These are phyloP conservation scores for Eumerus sabulonum DNA, from an alignment of 2,888 invertebrate genomes.

Conservation along the genomic window DNA sequence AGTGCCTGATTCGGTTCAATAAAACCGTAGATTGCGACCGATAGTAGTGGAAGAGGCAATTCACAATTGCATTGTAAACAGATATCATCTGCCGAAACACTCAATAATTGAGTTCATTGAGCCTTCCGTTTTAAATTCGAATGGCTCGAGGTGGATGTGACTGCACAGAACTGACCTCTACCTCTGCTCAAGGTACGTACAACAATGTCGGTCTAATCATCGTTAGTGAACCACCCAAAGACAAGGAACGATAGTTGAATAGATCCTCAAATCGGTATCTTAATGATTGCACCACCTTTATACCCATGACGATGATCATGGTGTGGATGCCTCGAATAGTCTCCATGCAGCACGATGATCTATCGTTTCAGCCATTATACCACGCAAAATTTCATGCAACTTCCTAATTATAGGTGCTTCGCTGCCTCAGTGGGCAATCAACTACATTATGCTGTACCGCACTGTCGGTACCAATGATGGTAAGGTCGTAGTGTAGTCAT, in stretches of 20 bases:
- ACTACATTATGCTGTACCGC: slow-evolving; percentile 48
- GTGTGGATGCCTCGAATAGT: slow-evolving; percentile 13
- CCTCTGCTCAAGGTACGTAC: slow-evolving; percentile 49
- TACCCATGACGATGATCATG: slow-evolving; percentile 52
- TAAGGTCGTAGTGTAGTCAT: slow-evolving; percentile 23
- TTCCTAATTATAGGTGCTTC: slow-evolving; percentile 67
- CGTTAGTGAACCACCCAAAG: slow-evolving; percentile 60
- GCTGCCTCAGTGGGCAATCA: slow-evolving; percentile 63
- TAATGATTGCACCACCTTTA: slow-evolving; percentile 69
- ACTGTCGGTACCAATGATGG: background rate
- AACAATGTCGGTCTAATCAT: slow-evolving; percentile 40
- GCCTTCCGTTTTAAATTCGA: slow-evolving; percentile 55
- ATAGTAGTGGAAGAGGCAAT: slow-evolving; percentile 51
- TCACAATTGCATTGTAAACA: slow-evolving; percentile 63
- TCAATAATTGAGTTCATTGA: slow-evolving; percentile 67
- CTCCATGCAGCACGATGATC: slow-evolving; percentile 56
- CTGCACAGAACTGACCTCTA: slow-evolving; percentile 31
- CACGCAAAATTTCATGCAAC: slow-evolving; percentile 68
- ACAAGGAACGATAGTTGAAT: slow-evolving; percentile 16
- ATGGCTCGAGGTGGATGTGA: too few species aligned
- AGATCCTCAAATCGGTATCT: slow-evolving; percentile 64
- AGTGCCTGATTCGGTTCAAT: slow-evolving; percentile 54
- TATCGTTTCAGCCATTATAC: slow-evolving; percentile 62
- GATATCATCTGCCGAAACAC: slow-evolving; percentile 69
- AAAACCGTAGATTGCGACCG: slow-evolving; percentile 56